Conservation (phyloP, 2,113 vertebrate species). For the Zootoca vivipara region DNA sequence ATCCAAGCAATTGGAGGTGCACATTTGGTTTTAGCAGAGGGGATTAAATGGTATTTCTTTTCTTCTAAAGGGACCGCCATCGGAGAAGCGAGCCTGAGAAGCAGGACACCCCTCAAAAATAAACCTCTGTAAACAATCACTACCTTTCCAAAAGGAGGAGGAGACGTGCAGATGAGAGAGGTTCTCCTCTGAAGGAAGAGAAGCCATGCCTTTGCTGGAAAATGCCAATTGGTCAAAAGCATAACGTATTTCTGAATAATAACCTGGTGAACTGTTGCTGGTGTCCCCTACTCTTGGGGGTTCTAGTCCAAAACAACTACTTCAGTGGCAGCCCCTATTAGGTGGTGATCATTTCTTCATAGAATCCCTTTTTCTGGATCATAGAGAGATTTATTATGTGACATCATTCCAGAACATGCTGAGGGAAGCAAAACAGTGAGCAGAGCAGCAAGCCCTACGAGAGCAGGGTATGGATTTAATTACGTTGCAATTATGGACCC, state of each 20-base stretch:
- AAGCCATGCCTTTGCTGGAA: background rate
- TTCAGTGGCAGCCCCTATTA: too few relatives aligned
- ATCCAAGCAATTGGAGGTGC: constrained; percentile 29
- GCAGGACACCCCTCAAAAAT: background rate
- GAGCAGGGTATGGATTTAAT: too few relatives aligned
- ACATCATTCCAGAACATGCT: too few relatives aligned
- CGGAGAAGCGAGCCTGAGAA: background rate
- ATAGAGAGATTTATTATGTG: too few relatives aligned
- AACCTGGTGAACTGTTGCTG: background rate
- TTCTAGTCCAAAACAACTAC: too few relatives aligned
- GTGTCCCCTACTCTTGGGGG: background rate
- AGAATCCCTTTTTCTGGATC: too few relatives aligned
- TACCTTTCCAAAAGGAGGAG: background rate
- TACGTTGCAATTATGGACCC: too few relatives aligned
- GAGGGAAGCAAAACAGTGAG: too few relatives aligned
- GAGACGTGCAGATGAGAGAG: background rate
- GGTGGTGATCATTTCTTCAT: too few relatives aligned
- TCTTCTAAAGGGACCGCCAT: constrained; percentile 14
- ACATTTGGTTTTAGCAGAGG: background rate
- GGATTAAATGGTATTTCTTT: background rate
- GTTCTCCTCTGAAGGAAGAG: background rate
- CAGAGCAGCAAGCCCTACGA: too few relatives aligned
- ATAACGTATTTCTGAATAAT: background rate
- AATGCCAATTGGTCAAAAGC: background rate
- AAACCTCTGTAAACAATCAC: background rate